Base-by-base conservation (phyloP, 2,888 invertebrate genomes). In the Dysmachus trigonus region DNA sequence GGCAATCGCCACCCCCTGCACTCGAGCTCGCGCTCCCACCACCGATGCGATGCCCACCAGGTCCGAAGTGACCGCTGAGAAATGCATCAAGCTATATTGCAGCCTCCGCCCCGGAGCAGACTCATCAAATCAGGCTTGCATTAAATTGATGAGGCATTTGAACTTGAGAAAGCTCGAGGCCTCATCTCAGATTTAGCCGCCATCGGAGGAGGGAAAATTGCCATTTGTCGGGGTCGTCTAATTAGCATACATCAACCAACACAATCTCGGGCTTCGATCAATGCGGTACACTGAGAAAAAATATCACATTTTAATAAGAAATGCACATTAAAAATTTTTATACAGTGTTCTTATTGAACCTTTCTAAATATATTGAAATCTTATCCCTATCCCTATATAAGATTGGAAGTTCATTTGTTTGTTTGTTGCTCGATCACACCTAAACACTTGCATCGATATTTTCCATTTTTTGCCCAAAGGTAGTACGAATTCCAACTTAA, bases 91-190 rank as follows among this genome's bases (percentile, higher is more conserved):
- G 27, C 27, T 10, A 71, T 10, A 71, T 15, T 22, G 15, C 38
- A 38, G 31, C 13, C 51, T 27, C 41, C 71, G 62, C 47, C 47
- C 62, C 30, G 41, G 38, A 85, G 74, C 31, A 51, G 33, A 85
- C 76, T 51, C 85, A 85, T 85, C 85, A 76, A 85, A 85, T 85
- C 85, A 76, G 76, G 51, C 53, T 51, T 35, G 31, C 35, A 47
- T 76, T 51, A 27, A 85, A 85, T 85, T 74, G 47, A 84, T 47
- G 73, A 18, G 47, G 18, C 22, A 74, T 15, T 74, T 85, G 35
- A 82, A 35, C 62, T 82, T 82, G 31, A n/a, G n/a, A 62, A 62
- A 62, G 62, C 18, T 62, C 35, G 5, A 33, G 41, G 35, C 35
- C 62, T 62, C 22, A 33, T 31, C 31, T 51, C 22, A 13, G 31